Evolutionary conservation across 2,113 vertebrate species (phyloP).

Genomic region (Lagopus leucura): DNA sequence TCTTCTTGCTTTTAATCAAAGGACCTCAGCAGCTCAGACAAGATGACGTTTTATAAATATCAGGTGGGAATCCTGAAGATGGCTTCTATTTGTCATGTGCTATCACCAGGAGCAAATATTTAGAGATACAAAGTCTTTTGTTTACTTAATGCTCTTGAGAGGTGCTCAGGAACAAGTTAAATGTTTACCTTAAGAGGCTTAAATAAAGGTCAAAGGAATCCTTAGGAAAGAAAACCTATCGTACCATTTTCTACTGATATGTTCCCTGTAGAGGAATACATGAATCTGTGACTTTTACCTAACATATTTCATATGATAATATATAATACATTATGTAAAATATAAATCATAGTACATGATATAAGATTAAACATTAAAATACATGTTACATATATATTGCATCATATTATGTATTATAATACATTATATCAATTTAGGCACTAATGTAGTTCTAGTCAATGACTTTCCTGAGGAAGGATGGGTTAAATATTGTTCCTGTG

Average conservation of each 20-base stretch:
- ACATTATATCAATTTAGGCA: background rate
- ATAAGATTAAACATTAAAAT: background rate
- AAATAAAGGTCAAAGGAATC: slow-evolving; percentile 38
- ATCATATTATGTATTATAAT: background rate
- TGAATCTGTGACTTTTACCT: background rate
- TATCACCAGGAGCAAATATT: slow-evolving; percentile 41
- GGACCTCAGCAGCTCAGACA: background rate
- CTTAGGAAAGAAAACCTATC: background rate
- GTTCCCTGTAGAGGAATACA: background rate
- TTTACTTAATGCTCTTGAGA: background rate
- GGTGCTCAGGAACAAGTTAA: slow-evolving; percentile 5
- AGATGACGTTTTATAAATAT: slow-evolving; percentile 13
- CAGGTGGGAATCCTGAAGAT: slow-evolving; percentile 17
- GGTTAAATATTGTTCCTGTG: background rate
- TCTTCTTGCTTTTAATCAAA: background rate
- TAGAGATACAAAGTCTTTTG: slow-evolving; percentile 11
- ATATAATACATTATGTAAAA: background rate
- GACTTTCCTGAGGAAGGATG: background rate
- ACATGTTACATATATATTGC: background rate
- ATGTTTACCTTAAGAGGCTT: background rate
- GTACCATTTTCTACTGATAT: background rate
- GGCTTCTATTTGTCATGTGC: background rate
- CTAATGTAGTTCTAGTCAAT: background rate
- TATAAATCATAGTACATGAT: background rate
- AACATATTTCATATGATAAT: background rate